Conservation (phyloP, 2,888 invertebrate species). For the Callyntrura sp. region DNA sequence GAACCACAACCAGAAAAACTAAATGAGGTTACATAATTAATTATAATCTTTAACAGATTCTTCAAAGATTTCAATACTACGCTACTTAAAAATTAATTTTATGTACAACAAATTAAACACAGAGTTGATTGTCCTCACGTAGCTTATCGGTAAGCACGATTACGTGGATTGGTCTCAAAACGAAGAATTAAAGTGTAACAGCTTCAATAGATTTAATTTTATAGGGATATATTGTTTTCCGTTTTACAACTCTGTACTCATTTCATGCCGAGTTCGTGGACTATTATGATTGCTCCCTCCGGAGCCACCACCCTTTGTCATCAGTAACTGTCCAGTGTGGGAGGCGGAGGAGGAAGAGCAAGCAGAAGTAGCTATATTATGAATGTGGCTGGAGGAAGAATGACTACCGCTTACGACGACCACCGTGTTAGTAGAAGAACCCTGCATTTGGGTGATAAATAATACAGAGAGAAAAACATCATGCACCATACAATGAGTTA, state of each 20-base stretch:
- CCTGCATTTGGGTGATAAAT: slow-evolving; percentile 24
- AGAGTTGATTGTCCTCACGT: background rate
- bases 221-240: background rate
- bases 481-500: slow-evolving; percentile 58
- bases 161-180: background rate
- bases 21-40: background rate
- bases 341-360: slow-evolving; percentile 47
- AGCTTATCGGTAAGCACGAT: background rate
- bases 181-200: background rate
- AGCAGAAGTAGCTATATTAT: slow-evolving; percentile 45
- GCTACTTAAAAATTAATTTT: too few species aligned
- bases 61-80: too few species aligned
- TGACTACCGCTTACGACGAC: slow-evolving; percentile 52
- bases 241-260: slow-evolving; percentile 78
- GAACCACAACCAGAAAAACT: background rate
- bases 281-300: slow-evolving; percentile 32
- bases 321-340: slow-evolving; percentile 45
- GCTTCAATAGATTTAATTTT: background rate
- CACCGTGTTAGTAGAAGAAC: slow-evolving; percentile 69
- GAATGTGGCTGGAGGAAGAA: slow-evolving; percentile 50
- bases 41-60: too few species aligned
- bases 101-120: background rate
- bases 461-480: slow-evolving; percentile 33
- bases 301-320: slow-evolving; percentile 55
- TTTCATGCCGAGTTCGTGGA: slow-evolving; percentile 75